Percentiles rank a stretch among this genome's conserved stretches.
These are phyloP conservation scores for Acrossocheilus wenchowensis DNA, from an alignment of 2,797 vertebrate species.

Conservation along the genomic window DNA sequence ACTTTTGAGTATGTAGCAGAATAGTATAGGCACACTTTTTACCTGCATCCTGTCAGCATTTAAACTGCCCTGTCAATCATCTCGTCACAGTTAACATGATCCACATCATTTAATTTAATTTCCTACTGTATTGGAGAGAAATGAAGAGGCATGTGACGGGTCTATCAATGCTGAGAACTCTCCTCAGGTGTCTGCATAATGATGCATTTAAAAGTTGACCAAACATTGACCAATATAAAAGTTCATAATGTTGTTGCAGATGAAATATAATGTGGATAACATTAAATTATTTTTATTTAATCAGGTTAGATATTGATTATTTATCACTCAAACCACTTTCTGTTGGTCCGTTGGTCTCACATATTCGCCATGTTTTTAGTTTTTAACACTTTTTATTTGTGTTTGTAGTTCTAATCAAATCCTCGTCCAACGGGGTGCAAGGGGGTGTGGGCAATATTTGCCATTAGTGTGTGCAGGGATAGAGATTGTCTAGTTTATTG, in stretches of 20 bases:
- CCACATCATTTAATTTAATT: neutral
- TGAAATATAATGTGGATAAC: neutral
- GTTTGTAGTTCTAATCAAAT: neutral
- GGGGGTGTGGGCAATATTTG: neutral
- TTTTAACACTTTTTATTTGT: too few relatives aligned
- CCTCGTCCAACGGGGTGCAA: neutral
- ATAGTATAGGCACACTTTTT: neutral
- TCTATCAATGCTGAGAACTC: neutral
- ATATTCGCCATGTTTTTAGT: neutral
- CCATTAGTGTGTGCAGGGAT: neutral
- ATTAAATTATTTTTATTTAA: neutral
- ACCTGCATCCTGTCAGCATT: neutral
- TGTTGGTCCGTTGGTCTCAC: neutral
- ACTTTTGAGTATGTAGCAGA: too few relatives aligned
- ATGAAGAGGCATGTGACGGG: neutral
- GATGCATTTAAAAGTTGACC: neutral
- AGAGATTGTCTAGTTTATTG: too few relatives aligned
- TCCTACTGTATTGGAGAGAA: neutral
- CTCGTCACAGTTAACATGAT: neutral
- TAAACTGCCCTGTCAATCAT: neutral
- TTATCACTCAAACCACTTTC: neutral
- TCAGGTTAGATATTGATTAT: neutral
- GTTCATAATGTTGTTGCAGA: neutral
- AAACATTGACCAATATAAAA: neutral
- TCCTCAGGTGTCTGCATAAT: neutral